phyloP scores from a whole-genome alignment of 1,140 invertebrate genomes.

The Fopius arisanus region DNA sequence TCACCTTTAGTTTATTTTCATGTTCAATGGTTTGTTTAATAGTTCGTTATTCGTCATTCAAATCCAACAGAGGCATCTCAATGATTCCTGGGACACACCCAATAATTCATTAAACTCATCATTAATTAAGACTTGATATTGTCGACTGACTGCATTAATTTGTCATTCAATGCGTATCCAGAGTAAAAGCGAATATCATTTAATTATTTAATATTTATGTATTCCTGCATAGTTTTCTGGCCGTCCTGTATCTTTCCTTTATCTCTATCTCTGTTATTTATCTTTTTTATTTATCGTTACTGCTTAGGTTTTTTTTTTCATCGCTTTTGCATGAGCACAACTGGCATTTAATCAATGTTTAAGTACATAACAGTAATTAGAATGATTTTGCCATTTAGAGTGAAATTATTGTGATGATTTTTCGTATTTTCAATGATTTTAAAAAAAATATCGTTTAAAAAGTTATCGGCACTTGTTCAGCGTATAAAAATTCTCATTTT shows the following conservation, averaged over 20 bases:
- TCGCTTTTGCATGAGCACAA: background rate
- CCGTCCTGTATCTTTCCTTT: slow-evolving; percentile 3
- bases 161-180: slow-evolving; percentile 33
- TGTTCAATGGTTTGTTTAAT: slow-evolving; percentile 49
- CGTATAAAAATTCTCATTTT: slow-evolving; percentile 20
- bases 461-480: background rate
- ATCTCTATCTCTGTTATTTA: background rate
- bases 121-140: no score
- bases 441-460: background rate
- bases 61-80: no score
- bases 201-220: slow-evolving; percentile 43
- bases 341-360: background rate
- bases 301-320: background rate
- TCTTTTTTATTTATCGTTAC: background rate
- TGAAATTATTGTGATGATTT: background rate
- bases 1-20: background rate
- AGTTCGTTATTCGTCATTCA: slow-evolving; percentile 52
- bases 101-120: no score
- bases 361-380: slow-evolving; percentile 1
- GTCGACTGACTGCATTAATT: background rate
- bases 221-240: slow-evolving; percentile 45
- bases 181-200: slow-evolving; percentile 34
- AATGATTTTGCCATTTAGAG: background rate
- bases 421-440: background rate
- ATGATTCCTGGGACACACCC: no score